Conservation (phyloP, 2,888 invertebrate species). For the Latrodectus elegans region DNA sequence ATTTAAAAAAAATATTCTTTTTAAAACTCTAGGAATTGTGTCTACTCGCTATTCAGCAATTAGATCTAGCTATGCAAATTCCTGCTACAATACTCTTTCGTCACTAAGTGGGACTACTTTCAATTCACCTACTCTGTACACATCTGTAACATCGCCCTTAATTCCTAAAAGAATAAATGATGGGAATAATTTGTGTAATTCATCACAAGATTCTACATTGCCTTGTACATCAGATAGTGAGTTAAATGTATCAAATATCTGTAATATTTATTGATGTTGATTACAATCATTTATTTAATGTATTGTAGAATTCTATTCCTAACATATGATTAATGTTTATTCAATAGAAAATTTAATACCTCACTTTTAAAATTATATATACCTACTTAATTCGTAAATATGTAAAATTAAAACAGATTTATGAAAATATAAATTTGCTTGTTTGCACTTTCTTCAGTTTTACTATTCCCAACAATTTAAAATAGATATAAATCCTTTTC, state of each 20-base stretch:
- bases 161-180: slow-evolving; percentile 31
- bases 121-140: slow-evolving; percentile 29
- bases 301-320: too few species aligned
- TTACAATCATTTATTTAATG: too few species aligned
- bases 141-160: slow-evolving; percentile 12
- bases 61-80: slow-evolving; percentile 31
- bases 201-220: slow-evolving; percentile 6
- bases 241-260: background rate
- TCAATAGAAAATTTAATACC: too few species aligned
- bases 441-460: too few species aligned
- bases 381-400: too few species aligned
- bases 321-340: too few species aligned
- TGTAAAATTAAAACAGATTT: too few species aligned
- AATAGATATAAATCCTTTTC: too few species aligned
- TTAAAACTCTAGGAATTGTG: background rate
- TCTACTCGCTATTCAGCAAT: slow-evolving; percentile 13
- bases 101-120: slow-evolving; percentile 58
- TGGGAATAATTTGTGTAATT: slow-evolving; percentile 8
- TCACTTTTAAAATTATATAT: too few species aligned
- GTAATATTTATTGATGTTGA: too few species aligned
- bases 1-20: background rate
- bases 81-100: slow-evolving; percentile 63
- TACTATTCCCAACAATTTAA: too few species aligned
- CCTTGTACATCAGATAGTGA: slow-evolving; percentile 34
- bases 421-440: too few species aligned